A percentile compares a stretch with the other conserved stretches of the same genome.
phyloP scores from a whole-genome alignment of 1,140 invertebrate species.

The Nautilus pompilius region DNA sequence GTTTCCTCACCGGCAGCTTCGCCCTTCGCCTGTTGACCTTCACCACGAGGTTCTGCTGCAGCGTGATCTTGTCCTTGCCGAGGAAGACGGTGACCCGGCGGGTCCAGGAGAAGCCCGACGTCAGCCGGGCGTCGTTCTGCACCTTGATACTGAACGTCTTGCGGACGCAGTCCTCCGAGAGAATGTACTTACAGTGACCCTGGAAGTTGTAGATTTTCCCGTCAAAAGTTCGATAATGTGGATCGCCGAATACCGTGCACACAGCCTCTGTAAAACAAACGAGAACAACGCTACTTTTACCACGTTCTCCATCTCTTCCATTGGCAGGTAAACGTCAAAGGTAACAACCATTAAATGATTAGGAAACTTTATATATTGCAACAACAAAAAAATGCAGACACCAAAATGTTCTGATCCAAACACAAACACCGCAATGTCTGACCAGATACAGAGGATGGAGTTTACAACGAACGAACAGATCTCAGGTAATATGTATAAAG shows the following conservation, averaged over 20 bases:
- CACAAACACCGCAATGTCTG: no score
- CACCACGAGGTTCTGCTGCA: slow-evolving; percentile 81
- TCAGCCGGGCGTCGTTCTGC: slow-evolving; percentile 78
- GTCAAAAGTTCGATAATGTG: slow-evolving; percentile 91
- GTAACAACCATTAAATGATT: no score
- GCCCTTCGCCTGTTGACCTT: slow-evolving; percentile 80
- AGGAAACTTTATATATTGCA: no score
- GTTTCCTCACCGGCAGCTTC: slow-evolving; percentile 63
- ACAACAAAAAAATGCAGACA: no score
- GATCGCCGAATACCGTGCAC: slow-evolving; percentile 90
- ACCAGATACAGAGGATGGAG: no score
- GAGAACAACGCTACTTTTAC: no score
- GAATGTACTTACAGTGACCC: slow-evolving; percentile 78
- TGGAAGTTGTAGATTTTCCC: slow-evolving; percentile 92
- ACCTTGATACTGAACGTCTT: slow-evolving; percentile 77
- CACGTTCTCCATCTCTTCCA: no score
- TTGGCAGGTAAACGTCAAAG: no score
- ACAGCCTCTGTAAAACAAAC: slow-evolving; percentile 70
- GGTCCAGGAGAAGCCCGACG: slow-evolving; percentile 74
- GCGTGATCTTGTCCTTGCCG: slow-evolving; percentile 69
- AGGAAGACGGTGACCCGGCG: slow-evolving; percentile 64
- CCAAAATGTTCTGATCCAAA: no score
- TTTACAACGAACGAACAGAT: no score
- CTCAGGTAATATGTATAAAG: no score
- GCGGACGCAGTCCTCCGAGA: slow-evolving; percentile 60